Evolutionary conservation across 2,113 vertebrate genomes (phyloP).

Genomic region (Nicator chloris): DNA sequence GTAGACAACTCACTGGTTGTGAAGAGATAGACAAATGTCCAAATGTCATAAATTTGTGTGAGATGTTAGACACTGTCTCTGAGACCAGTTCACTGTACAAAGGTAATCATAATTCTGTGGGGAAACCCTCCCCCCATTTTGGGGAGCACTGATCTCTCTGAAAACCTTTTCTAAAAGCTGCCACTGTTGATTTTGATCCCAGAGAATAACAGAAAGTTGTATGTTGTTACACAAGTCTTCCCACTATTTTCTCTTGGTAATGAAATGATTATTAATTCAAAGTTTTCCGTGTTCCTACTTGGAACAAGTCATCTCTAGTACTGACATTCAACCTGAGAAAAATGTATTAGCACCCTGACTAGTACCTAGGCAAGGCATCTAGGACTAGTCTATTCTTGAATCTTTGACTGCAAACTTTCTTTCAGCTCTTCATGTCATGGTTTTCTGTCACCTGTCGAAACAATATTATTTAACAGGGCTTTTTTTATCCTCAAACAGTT

Average conservation of each 20-base stretch:
- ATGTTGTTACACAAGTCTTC: background rate
- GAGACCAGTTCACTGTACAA: background rate
- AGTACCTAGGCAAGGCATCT: background rate
- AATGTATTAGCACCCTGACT: background rate
- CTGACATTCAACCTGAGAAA: background rate
- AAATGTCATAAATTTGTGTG: background rate
- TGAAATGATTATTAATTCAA: background rate
- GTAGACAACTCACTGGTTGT: background rate
- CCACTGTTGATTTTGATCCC: background rate
- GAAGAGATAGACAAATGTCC: background rate
- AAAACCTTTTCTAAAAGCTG: background rate
- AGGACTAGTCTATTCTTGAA: background rate
- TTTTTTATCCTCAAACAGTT: constrained; percentile 18
- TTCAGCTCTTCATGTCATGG: background rate
- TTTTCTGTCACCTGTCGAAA: background rate
- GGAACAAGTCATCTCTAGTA: background rate
- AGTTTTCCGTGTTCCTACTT: background rate
- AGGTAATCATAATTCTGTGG: background rate
- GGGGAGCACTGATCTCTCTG: background rate
- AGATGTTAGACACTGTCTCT: background rate
- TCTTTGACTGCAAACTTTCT: background rate
- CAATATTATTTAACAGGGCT: background rate
- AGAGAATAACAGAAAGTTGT: background rate
- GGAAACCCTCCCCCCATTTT: rapidly evolving
- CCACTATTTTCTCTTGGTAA: background rate